Conservation (phyloP, 2,113 vertebrate species). For the Salvelinus namaycush region DNA sequence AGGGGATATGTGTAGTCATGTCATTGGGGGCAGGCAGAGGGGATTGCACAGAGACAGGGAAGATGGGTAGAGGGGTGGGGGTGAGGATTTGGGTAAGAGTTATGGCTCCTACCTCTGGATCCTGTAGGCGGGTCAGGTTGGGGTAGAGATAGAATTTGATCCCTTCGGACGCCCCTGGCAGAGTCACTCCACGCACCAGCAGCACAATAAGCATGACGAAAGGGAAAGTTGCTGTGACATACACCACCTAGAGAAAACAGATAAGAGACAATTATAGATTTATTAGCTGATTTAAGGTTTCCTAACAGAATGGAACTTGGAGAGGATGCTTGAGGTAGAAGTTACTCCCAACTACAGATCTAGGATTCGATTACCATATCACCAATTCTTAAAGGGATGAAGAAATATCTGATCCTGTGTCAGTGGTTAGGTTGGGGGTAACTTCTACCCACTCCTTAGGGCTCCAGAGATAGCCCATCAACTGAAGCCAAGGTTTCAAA, state of each 20-base stretch:
- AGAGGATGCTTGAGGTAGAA: too few species aligned
- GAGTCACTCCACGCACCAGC: constrained; percentile 91
- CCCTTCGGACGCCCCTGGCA: constrained; percentile 92
- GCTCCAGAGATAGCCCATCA: background rate
- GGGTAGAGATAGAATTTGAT: constrained; percentile 99
- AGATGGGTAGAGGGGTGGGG: background rate
- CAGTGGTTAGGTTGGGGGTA: too few species aligned
- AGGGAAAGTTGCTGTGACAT: constrained; percentile 95
- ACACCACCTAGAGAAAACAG: constrained; percentile 77
- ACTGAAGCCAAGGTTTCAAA: background rate
- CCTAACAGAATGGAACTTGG: too few species aligned
- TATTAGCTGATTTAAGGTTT: too few species aligned
- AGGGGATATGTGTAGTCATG: background rate
- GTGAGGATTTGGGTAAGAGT: background rate
- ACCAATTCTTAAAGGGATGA: too few species aligned
- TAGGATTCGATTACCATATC: too few species aligned
- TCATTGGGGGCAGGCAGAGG: too few species aligned
- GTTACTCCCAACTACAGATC: too few species aligned
- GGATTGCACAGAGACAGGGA: too few species aligned
- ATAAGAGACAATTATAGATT: background rate
- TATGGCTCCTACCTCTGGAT: constrained; percentile 85
- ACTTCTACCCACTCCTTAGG: too few species aligned
- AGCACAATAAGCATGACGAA: constrained; percentile 97
- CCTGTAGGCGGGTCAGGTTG: constrained; percentile 85
- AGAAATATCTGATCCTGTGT: too few species aligned